Conservation (phyloP, 2,888 invertebrate genomes). For the Rapana venosa region DNA sequence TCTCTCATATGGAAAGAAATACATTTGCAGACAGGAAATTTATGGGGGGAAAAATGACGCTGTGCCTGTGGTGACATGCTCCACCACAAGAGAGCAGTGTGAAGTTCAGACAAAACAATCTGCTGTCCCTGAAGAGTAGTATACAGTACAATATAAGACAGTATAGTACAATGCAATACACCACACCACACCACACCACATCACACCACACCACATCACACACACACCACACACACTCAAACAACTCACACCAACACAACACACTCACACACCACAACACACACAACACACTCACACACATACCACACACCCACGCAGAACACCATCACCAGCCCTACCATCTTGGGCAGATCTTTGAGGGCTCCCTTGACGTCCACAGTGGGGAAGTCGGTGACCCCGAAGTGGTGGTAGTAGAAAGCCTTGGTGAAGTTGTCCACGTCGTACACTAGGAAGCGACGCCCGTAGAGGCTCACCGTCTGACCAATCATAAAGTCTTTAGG, state of each 20-base stretch:
- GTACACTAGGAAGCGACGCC: slow-evolving; percentile 84
- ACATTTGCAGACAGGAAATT: too few relatives aligned
- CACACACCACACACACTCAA: background rate
- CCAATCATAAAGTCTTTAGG: slow-evolving; percentile 89
- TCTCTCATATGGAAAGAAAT: too few relatives aligned
- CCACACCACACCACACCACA: too few relatives aligned
- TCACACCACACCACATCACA: background rate
- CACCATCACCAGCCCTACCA: slow-evolving; percentile 64
- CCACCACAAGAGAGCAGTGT: too few relatives aligned
- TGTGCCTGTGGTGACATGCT: too few relatives aligned
- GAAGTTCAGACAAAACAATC: too few relatives aligned
- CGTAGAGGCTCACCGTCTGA: slow-evolving; percentile 79
- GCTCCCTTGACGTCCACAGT: slow-evolving; percentile 74
- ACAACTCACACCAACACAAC: background rate
- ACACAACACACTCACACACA: background rate
- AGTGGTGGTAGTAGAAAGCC: slow-evolving; percentile 84
- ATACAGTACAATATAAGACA: too few relatives aligned
- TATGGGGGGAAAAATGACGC: too few relatives aligned
- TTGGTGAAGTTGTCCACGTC: slow-evolving; percentile 90
- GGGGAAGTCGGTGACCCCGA: slow-evolving; percentile 78
- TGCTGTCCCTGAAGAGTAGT: too few relatives aligned
- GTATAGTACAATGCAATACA: too few relatives aligned
- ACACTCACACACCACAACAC: background rate
- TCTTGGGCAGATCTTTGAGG: slow-evolving; percentile 68
- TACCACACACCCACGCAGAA: background rate